Evolutionary conservation across 2,888 invertebrate species (phyloP).

Genomic region (Pandemis corylana): DNA sequence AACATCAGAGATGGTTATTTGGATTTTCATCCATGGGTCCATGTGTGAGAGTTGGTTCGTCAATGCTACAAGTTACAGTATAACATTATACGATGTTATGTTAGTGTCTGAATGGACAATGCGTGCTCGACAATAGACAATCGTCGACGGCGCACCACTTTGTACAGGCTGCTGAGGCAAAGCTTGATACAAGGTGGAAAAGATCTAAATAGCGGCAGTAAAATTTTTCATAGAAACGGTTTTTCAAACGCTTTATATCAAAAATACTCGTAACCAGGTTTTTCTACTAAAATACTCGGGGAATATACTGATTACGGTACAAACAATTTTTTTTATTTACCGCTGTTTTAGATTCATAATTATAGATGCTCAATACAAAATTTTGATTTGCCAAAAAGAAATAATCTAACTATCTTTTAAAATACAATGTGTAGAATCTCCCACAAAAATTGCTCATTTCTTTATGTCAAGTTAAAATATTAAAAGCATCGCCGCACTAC

Average conservation of each 20-base stretch:
- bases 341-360: too few relatives aligned
- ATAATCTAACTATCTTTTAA: too few relatives aligned
- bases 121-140: slow-evolving; percentile 37
- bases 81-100: slow-evolving; percentile 35
- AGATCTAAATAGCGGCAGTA: background rate
- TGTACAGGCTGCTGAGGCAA: slow-evolving; percentile 18
- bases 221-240: background rate
- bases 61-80: background rate
- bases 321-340: too few relatives aligned
- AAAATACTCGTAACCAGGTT: too few relatives aligned
- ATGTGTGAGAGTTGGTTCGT: background rate
- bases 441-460: background rate
- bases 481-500: background rate
- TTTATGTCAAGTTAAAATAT: background rate
- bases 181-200: slow-evolving; percentile 1
- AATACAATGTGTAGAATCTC: background rate
- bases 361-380: too few relatives aligned
- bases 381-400: too few relatives aligned
- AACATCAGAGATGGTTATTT: background rate
- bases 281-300: too few relatives aligned
- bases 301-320: too few relatives aligned
- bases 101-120: slow-evolving; percentile 31
- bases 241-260: too few relatives aligned
- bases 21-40: background rate
- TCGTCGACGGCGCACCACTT: slow-evolving; percentile 20